Base-by-base conservation (phyloP, 2,113 vertebrate genomes). In the Trichomycterus rosablanca region DNA sequence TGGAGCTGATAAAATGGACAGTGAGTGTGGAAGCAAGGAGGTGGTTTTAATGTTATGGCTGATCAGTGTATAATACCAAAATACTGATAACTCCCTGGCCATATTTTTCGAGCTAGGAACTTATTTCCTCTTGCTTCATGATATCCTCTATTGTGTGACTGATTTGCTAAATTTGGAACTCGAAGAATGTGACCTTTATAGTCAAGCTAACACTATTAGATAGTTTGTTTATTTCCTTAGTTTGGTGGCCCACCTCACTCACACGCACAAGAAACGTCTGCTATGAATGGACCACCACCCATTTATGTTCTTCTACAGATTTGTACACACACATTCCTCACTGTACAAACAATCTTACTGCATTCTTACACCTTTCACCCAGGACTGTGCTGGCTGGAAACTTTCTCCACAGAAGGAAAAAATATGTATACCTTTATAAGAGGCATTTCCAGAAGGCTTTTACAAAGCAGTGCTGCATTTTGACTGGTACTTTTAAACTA, bases 141-240 rank as follows among this genome's bases (percentile, higher is more conserved):
- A 48, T 56, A 48, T 55, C 43, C 43, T 63, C 48, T 50, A 44
- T 49, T 68, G 65, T 52, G 42, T 7, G 23, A 35, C 32, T 3
- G 43, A 39, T 14, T 49, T 37, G 45, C 67, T 60, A 55, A 70
- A 74, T 70, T 51, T 70, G 67, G 62, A 70, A 32, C 6, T 16
- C 28, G 30, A 66, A 48, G 70, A 72, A 49, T 67, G 65, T 42
- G 5, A 44, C 51, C 65, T 72, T 42, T 43, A 72, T 72, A 54
- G 37, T 40, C 34, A 63, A 45, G 30, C 28, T 54, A 24, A 54
- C n/a, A 26, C 52, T 40, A 26, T 24, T 60, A 62, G 45, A 45
- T 23, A n/a, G 43, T 58, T 30, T 72, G 70, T 72, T 72, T 72
- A 67, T 63, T 72, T 63, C 70, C 53, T 60, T 48, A 10, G 18